phyloP scores from a whole-genome alignment of 2,888 invertebrate species.

The Cheilosia grossa region DNA sequence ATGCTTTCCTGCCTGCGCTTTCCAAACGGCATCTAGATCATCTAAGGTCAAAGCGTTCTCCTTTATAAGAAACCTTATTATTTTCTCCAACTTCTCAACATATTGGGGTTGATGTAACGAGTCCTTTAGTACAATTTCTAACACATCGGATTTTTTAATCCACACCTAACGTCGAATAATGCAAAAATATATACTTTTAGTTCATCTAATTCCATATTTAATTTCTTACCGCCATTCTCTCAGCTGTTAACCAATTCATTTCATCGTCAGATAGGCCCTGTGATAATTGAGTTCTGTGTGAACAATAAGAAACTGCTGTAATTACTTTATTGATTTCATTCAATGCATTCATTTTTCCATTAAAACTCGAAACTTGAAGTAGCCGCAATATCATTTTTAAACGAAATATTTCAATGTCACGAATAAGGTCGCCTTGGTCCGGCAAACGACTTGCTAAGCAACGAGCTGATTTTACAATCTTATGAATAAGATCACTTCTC shows the following conservation, averaged over 20 bases:
- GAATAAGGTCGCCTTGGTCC: constrained; percentile 89
- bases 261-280: constrained; percentile 90
- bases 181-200: constrained; percentile 41
- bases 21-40: constrained; percentile 98
- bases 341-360: constrained; percentile 99
- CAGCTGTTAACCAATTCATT: constrained; percentile 96
- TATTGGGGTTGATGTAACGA: constrained; percentile 99
- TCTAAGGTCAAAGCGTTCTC: constrained; percentile 93
- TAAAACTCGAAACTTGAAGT: constrained; percentile 98
- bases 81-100: constrained; percentile 98
- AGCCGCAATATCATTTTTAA: constrained; percentile 97
- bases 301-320: constrained; percentile 94
- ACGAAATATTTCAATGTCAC: constrained; percentile 95
- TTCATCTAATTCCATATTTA: constrained; percentile 2
- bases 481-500: constrained; percentile 97
- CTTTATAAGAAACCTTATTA: constrained; percentile 98
- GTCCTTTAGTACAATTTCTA: constrained; percentile 97
- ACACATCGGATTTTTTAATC: constrained; percentile 97
- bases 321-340: constrained; percentile 99
- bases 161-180: constrained; percentile 87
- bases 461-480: constrained; percentile 96
- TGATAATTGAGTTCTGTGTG: constrained; percentile 86
- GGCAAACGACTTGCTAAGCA: constrained; percentile 93
- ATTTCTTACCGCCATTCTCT: constrained; percentile 93
- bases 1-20: constrained; percentile 98